Evolutionary conservation across 1,140 invertebrate species (phyloP).

Genomic region (Scaptomyza pallida): DNA sequence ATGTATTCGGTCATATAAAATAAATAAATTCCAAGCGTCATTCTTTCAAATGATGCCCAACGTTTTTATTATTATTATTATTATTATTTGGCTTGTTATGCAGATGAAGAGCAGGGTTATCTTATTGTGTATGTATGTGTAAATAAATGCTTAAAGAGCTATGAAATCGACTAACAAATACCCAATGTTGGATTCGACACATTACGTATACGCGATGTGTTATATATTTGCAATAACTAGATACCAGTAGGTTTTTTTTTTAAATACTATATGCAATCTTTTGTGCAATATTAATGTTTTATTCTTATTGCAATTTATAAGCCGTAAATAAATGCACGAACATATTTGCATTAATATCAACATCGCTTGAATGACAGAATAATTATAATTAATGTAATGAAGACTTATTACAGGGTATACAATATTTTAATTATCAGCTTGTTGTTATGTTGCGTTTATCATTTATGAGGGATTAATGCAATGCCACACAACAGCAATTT

Average conservation of each 20-base stretch:
- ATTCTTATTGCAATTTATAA: no score
- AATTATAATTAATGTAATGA: background rate
- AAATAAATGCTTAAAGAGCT: background rate
- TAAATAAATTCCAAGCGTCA: slow-evolving; percentile 38
- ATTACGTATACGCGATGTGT: no score
- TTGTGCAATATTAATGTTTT: no score
- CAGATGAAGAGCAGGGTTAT: background rate
- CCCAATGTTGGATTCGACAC: no score
- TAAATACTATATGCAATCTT: no score
- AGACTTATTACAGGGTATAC: slow-evolving; percentile 4
- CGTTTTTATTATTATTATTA: no score
- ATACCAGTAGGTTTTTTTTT: no score
- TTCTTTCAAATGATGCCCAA: slow-evolving; percentile 39
- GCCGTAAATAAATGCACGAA: no score
- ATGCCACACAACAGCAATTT: slow-evolving; percentile 19
- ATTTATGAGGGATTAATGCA: slow-evolving; percentile 37
- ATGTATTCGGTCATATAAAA: slow-evolving; percentile 7
- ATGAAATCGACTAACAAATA: background rate
- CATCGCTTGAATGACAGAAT: background rate
- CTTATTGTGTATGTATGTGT: background rate
- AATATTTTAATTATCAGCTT: background rate
- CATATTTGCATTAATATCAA: no score
- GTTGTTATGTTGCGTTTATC: slow-evolving; percentile 18
- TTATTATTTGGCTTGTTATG: slow-evolving; percentile 18
- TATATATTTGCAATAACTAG: no score